These are phyloP conservation scores for Microtus ochrogaster DNA, from an alignment of 2,113 vertebrate species.

Conservation along the genomic window DNA sequence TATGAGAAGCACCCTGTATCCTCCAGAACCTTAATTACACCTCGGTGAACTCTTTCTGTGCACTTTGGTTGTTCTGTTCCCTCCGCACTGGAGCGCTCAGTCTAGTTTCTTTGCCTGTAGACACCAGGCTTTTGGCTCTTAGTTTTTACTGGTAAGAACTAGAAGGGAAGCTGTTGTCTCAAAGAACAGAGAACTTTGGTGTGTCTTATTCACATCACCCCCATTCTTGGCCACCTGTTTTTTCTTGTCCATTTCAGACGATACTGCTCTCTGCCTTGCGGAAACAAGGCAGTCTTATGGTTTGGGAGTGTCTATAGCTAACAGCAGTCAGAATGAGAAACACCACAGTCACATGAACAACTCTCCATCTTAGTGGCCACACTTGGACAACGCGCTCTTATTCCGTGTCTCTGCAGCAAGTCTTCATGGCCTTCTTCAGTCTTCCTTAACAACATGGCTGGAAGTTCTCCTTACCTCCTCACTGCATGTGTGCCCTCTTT, in stretches of 20 bases:
- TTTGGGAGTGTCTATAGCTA: not conserved
- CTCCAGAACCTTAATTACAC: not conserved
- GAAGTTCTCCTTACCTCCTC: not conserved
- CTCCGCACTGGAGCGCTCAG: not conserved
- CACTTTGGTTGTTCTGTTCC: not conserved
- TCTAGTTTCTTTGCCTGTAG: slow-evolving; percentile 14
- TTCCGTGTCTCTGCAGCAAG: not conserved
- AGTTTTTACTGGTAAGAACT: not conserved
- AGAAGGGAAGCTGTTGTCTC: not conserved
- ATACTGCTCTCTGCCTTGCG: not conserved
- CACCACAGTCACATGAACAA: not conserved
- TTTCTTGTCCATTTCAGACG: not conserved
- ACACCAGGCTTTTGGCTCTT: not conserved
- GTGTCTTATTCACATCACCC: not conserved
- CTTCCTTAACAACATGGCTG: not conserved
- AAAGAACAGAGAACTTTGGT: not conserved
- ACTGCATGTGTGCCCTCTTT: no score
- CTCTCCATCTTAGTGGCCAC: not conserved
- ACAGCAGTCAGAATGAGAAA: not conserved
- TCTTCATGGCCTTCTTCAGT: not conserved
- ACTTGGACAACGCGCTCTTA: not conserved
- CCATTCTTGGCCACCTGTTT: not conserved
- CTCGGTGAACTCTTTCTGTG: not conserved
- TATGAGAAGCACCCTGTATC: not conserved
- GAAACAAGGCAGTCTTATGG: not conserved